A percentile compares a stretch with the other conserved stretches of the same genome.
These are phyloP conservation scores for Holacanthus passer DNA, from an alignment of 2,113 vertebrate species.

Conservation along the genomic window DNA sequence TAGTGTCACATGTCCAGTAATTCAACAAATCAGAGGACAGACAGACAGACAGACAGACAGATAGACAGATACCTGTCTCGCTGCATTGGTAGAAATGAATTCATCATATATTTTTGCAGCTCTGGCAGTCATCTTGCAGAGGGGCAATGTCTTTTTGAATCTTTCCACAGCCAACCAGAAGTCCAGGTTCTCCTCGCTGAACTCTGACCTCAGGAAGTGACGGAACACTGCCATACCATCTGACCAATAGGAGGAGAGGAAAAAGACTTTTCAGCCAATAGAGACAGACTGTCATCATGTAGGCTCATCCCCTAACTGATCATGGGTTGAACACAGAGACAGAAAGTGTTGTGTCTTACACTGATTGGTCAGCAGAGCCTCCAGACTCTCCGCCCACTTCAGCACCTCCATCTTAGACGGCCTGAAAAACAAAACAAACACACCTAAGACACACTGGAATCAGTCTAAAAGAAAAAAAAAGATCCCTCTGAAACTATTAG, in stretches of 20 bases:
- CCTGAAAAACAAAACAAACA: slow-evolving; percentile 74
- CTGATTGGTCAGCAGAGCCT: slow-evolving; percentile 92
- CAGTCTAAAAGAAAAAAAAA: neutral
- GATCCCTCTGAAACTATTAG: neutral
- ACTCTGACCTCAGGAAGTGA: slow-evolving; percentile 94
- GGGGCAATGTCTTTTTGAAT: slow-evolving; percentile 90
- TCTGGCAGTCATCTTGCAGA: slow-evolving; percentile 91
- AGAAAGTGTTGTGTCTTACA: slow-evolving; percentile 80
- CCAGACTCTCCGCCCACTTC: slow-evolving; percentile 92
- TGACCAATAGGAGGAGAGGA: slow-evolving; percentile 70
- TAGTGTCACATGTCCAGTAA: neutral
- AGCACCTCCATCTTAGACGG: slow-evolving; percentile 88
- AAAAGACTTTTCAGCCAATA: neutral
- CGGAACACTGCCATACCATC: slow-evolving; percentile 93
- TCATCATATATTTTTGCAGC: slow-evolving; percentile 91
- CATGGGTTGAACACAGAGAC: neutral
- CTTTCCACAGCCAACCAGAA: slow-evolving; percentile 97
- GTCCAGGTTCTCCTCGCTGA: slow-evolving; percentile 97
- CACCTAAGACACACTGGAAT: neutral
- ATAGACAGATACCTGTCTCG: slow-evolving; percentile 61
- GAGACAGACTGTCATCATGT: neutral
- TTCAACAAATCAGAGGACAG: neutral
- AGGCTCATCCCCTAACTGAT: neutral
- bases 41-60: neutral
- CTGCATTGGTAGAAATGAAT: slow-evolving; percentile 91